These are phyloP conservation scores for Drosophila meridiana DNA, from an alignment of 2,888 invertebrate species.

Conservation along the genomic window DNA sequence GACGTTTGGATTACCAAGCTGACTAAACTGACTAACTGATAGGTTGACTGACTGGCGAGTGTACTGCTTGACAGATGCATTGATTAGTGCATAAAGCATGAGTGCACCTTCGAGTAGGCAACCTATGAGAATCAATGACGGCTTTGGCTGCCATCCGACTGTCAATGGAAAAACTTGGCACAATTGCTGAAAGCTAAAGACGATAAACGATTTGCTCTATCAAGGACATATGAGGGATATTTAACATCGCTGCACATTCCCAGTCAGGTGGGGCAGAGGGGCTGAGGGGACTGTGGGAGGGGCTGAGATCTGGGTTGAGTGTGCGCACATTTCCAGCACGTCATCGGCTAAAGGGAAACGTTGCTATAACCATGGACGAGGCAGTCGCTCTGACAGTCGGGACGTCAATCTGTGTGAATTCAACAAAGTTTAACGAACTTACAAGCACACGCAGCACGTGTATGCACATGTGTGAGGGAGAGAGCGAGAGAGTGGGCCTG, in stretches of 20 bases:
- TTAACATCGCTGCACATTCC: constrained; percentile 51
- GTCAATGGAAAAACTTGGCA: constrained; percentile 26
- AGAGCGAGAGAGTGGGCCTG: not conserved
- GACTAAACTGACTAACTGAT: not conserved
- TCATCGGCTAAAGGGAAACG: constrained; percentile 60
- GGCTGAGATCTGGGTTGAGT: constrained; percentile 39
- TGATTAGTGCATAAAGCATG: constrained; percentile 25
- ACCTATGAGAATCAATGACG: constrained; percentile 42
- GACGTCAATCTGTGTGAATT: constrained; percentile 53
- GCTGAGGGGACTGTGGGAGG: not conserved
- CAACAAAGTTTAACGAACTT: constrained; percentile 79
- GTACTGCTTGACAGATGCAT: constrained; percentile 32
- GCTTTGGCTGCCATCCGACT: constrained; percentile 11
- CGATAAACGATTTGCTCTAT: constrained; percentile 47
- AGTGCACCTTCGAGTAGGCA: constrained; percentile 19
- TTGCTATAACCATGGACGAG: constrained; percentile 21
- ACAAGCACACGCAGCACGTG: constrained; percentile 19
- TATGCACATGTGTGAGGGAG: constrained; percentile 5
- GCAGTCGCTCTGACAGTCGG: constrained; percentile 29
- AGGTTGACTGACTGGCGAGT: constrained; percentile 8
- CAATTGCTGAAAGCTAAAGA: constrained; percentile 40
- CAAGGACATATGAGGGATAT: constrained; percentile 65
- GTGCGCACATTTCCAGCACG: constrained; percentile 65
- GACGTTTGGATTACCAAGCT: not conserved
- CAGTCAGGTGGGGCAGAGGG: not conserved